Evolutionary conservation across 2,888 invertebrate species (phyloP).

Genomic region (Metalampra italica): DNA sequence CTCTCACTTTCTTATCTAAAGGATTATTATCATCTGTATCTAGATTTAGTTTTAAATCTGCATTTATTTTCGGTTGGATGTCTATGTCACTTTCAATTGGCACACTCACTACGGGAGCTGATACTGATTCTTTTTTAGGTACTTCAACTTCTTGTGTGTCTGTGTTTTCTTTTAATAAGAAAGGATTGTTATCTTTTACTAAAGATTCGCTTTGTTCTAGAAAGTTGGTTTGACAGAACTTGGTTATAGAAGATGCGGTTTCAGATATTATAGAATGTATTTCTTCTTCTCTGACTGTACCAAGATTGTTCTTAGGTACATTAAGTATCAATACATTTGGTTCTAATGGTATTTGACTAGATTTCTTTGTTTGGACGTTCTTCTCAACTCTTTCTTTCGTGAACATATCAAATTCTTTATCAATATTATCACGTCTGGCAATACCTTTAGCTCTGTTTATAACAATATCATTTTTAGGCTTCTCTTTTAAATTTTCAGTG

Average conservation of each 20-base stretch:
- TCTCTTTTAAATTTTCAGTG: slow-evolving; percentile 36
- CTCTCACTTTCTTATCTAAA: slow-evolving; percentile 10
- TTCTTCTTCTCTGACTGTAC: slow-evolving; percentile 56
- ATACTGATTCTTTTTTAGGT: not conserved
- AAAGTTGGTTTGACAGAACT: slow-evolving; percentile 31
- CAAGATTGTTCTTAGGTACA: slow-evolving; percentile 50
- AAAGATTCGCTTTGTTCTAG: slow-evolving; percentile 4
- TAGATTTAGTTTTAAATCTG: slow-evolving; percentile 16
- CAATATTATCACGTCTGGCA: slow-evolving; percentile 34
- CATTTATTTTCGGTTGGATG: not conserved
- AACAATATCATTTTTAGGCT: slow-evolving; percentile 15
- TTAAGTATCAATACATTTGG: slow-evolving; percentile 48
- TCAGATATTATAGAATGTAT: slow-evolving; percentile 41
- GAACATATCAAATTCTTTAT: slow-evolving; percentile 71
- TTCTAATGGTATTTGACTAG: slow-evolving; percentile 41
- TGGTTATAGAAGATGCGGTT: slow-evolving; percentile 45
- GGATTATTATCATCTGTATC: not conserved
- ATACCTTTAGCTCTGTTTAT: not conserved
- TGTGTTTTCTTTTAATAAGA: not conserved
- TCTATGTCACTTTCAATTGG: not conserved
- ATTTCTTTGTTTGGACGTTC: slow-evolving; percentile 25
- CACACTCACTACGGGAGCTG: slow-evolving; percentile 1
- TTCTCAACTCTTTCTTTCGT: slow-evolving; percentile 63
- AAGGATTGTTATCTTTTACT: slow-evolving; percentile 20
- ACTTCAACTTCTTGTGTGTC: not conserved